These are phyloP conservation scores for Megaptera novaeangliae DNA, from an alignment of 2,113 vertebrate species.

Conservation along the genomic window DNA sequence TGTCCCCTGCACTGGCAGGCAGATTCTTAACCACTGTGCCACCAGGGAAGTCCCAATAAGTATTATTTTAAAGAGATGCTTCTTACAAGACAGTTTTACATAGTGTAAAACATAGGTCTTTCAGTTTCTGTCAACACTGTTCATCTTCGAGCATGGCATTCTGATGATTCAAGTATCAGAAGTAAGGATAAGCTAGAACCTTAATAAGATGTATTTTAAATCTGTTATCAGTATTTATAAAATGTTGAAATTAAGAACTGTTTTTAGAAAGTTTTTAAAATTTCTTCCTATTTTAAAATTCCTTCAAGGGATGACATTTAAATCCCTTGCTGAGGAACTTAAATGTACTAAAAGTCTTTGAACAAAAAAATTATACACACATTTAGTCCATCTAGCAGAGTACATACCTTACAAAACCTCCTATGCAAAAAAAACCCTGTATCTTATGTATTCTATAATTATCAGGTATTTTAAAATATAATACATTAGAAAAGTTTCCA, in stretches of 20 bases:
- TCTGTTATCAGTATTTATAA: not conserved
- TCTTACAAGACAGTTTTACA: not conserved
- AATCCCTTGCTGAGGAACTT: not conserved
- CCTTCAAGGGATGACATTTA: not conserved
- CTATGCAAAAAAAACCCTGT: not conserved
- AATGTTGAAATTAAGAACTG: not conserved
- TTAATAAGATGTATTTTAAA: not conserved
- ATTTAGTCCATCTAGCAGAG: not conserved
- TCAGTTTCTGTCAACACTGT: not conserved
- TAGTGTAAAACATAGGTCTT: not conserved
- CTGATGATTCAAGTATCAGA: not conserved
- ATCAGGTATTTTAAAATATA: not conserved
- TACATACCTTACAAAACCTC: not conserved
- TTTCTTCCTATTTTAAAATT: not conserved
- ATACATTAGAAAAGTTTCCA: not conserved
- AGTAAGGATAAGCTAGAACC: not conserved
- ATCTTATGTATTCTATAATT: not conserved
- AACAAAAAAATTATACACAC: not conserved
- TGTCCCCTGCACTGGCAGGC: not conserved
- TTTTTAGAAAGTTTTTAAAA: not conserved
- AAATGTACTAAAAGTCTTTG: not conserved
- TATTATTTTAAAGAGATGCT: not conserved
- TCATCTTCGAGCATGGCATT: not conserved
- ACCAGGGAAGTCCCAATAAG: not conserved
- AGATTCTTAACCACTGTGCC: not conserved